These are phyloP conservation scores for Orcinus orca DNA, from an alignment of 2,113 vertebrate species.

Conservation along the genomic window DNA sequence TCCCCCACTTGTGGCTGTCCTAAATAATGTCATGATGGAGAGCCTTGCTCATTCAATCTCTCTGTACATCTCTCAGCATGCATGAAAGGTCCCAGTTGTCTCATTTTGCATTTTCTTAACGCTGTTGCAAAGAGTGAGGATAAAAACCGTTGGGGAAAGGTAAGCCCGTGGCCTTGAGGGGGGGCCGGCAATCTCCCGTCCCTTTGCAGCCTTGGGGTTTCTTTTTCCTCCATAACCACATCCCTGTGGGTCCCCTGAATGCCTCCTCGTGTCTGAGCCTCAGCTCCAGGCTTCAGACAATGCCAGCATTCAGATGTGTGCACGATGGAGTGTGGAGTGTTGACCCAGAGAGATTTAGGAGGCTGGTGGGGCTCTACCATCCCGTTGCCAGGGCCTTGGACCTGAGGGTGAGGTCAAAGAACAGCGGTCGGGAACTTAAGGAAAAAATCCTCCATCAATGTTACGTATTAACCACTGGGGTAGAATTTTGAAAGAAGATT, in stretches of 20 bases:
- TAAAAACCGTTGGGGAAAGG: not conserved
- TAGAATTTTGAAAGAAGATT: not conserved
- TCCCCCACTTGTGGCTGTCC: accelerated
- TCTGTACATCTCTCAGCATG: accelerated
- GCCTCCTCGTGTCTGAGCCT: not conserved
- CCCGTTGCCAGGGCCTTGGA: accelerated
- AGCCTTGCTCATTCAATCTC: not conserved
- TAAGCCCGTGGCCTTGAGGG: accelerated
- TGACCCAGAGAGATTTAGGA: not conserved
- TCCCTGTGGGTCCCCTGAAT: not conserved
- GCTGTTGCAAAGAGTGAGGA: not conserved
- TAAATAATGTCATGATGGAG: accelerated
- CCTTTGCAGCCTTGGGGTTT: not conserved
- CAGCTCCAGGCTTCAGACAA: accelerated
- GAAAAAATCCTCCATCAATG: not conserved
- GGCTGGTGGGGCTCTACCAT: not conserved
- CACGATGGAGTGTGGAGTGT: too few species aligned
- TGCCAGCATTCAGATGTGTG: not conserved
- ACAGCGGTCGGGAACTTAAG: not conserved
- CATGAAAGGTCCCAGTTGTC: not conserved
- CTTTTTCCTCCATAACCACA: accelerated
- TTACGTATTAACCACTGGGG: not conserved
- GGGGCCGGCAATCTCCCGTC: not conserved
- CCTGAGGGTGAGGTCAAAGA: not conserved
- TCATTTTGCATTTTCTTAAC: not conserved